These are phyloP conservation scores for Anabacerthia variegaticeps DNA, from an alignment of 2,797 vertebrate species.

Conservation along the genomic window DNA sequence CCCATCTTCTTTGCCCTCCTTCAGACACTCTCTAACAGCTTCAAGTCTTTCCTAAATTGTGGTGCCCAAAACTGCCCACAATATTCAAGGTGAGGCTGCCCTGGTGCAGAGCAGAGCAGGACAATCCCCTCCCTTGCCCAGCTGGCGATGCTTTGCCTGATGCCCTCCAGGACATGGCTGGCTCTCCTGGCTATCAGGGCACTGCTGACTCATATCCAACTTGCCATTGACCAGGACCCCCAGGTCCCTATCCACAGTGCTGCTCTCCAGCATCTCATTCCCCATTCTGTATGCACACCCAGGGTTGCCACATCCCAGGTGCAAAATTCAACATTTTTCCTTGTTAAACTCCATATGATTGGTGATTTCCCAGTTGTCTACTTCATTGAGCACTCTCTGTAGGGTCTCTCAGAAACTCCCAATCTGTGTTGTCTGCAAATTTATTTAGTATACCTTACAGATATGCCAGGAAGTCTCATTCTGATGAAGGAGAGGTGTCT, in stretches of 20 bases:
- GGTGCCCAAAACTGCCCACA: neutral
- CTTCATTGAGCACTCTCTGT: fast-evolving
- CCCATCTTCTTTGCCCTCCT: fast-evolving
- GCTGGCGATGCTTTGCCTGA: neutral
- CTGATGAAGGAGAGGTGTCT: neutral
- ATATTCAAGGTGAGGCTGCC: fast-evolving
- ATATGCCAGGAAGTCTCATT: neutral
- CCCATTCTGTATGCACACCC: too few relatives aligned
- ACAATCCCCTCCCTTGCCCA: neutral
- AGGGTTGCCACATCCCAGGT: neutral
- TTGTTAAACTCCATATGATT: neutral
- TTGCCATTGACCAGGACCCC: fast-evolving
- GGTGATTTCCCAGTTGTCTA: neutral
- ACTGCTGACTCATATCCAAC: fast-evolving
- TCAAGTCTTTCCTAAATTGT: fast-evolving
- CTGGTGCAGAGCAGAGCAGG: fast-evolving
- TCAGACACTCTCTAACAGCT: fast-evolving
- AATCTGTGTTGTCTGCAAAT: neutral
- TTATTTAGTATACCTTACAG: neutral
- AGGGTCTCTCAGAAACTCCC: neutral
- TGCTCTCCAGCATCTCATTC: neutral
- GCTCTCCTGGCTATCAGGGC: neutral
- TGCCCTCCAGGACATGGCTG: fast-evolving
- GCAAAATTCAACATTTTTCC: neutral
- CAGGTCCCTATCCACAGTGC: fast-evolving